Evolutionary conservation across 2,113 vertebrate species (phyloP).

Genomic region (Coptodon rendalli): DNA sequence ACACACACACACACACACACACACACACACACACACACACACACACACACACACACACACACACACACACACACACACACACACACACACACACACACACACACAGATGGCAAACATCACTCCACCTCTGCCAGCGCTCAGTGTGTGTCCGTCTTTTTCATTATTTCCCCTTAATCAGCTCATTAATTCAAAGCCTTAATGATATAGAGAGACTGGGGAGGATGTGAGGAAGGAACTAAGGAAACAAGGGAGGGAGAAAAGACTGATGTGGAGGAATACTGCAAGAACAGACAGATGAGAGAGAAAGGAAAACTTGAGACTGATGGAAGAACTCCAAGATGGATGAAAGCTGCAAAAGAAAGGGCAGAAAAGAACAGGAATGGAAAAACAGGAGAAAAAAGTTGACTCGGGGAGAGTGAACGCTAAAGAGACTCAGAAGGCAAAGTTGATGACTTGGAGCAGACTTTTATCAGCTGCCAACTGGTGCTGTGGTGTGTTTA

Average conservation of each 20-base stretch:
- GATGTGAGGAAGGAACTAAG: not conserved
- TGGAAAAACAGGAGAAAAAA: not conserved
- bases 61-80: not conserved
- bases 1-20: too few relatives aligned
- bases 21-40: too few relatives aligned
- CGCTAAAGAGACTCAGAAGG: not conserved
- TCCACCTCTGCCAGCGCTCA: slow-evolving; percentile 10
- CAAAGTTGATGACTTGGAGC: slow-evolving; percentile 21
- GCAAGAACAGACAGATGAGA: not conserved
- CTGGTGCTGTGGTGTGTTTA: slow-evolving; percentile 15
- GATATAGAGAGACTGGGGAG: not conserved
- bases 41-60: not conserved
- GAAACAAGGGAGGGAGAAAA: not conserved
- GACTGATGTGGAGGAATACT: not conserved
- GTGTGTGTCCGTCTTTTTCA: slow-evolving; percentile 12
- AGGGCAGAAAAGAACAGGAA: not conserved
- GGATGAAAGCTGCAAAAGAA: not conserved
- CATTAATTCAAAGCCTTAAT: not conserved
- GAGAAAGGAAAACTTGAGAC: not conserved
- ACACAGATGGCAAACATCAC: slow-evolving; percentile 13
- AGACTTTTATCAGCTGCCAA: slow-evolving; percentile 44
- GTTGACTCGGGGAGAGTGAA: not conserved
- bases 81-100: not conserved
- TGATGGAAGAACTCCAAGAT: not conserved
- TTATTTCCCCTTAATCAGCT: slow-evolving; percentile 1